phyloP scores from a whole-genome alignment of 2,113 vertebrate species.

The Pachycephala philippinensis region DNA sequence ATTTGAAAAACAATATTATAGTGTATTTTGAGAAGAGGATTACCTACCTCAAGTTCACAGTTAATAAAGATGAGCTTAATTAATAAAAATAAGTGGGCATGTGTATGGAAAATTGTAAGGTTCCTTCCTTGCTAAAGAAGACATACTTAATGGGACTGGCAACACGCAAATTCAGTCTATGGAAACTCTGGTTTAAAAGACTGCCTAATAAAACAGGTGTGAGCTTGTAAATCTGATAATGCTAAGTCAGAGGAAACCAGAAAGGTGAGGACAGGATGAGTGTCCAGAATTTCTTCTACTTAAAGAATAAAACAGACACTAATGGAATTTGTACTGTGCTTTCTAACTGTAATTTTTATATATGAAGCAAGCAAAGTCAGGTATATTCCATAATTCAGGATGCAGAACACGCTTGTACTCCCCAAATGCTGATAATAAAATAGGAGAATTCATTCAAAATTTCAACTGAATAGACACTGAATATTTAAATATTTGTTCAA shows the following conservation, averaged over 20 bases:
- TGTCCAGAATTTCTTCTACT: neutral
- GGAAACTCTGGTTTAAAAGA: neutral
- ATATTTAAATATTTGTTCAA: neutral
- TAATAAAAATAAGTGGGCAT: neutral
- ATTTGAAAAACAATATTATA: neutral
- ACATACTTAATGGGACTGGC: neutral
- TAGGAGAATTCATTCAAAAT: neutral
- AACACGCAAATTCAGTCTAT: neutral
- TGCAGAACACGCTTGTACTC: neutral
- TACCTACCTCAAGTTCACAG: neutral
- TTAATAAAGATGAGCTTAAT: neutral
- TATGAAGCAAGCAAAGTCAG: neutral
- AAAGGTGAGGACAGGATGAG: neutral
- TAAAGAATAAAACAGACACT: neutral
- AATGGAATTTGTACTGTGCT: neutral
- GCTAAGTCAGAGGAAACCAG: neutral
- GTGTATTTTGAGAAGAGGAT: neutral
- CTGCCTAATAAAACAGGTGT: neutral
- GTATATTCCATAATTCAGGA: neutral
- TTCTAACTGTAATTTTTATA: neutral
- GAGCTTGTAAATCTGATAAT: slow-evolving; percentile 9
- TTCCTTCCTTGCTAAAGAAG: neutral
- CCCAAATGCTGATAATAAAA: neutral
- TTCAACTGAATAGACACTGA: neutral
- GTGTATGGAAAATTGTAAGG: neutral